Percentiles rank a stretch among this genome's conserved stretches.
phyloP scores from a whole-genome alignment of 2,113 vertebrate species.

The Erythrolamprus reginae region DNA sequence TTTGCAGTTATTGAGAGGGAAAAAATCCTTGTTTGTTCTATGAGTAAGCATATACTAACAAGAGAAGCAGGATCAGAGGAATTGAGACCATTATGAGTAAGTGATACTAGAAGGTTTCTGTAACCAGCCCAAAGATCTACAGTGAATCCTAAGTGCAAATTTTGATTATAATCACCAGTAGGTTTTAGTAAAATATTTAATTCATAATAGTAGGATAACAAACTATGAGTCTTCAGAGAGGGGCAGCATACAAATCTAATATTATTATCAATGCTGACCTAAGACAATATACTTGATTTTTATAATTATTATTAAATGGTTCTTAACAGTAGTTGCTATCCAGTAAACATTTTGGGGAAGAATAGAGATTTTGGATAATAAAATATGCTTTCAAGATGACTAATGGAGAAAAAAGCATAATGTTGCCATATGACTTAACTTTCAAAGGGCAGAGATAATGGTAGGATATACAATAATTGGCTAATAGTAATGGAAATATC shows the following conservation, averaged over 20 bases:
- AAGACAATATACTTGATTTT: not conserved
- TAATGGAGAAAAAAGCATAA: not conserved
- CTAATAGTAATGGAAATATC: not conserved
- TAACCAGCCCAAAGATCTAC: constrained; percentile 36
- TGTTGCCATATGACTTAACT: not conserved
- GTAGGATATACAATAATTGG: not conserved
- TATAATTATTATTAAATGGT: not conserved
- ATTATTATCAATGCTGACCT: not conserved
- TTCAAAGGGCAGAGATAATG: no score
- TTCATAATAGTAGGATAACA: not conserved
- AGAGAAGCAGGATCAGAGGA: not conserved
- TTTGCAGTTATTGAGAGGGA: not conserved
- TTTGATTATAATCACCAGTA: not conserved
- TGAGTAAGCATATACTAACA: not conserved
- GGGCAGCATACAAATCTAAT: no score
- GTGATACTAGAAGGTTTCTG: constrained; percentile 27
- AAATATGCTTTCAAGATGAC: not conserved
- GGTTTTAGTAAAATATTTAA: not conserved
- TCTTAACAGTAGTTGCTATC: not conserved
- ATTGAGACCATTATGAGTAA: not conserved
- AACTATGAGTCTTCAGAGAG: no score
- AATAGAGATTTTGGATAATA: not conserved
- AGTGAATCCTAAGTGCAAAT: constrained; percentile 25
- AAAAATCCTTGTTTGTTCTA: not conserved
- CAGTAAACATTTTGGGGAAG: not conserved